Conservation (phyloP, 2,888 invertebrate genomes). For the Malthinus seriepunctatus region DNA sequence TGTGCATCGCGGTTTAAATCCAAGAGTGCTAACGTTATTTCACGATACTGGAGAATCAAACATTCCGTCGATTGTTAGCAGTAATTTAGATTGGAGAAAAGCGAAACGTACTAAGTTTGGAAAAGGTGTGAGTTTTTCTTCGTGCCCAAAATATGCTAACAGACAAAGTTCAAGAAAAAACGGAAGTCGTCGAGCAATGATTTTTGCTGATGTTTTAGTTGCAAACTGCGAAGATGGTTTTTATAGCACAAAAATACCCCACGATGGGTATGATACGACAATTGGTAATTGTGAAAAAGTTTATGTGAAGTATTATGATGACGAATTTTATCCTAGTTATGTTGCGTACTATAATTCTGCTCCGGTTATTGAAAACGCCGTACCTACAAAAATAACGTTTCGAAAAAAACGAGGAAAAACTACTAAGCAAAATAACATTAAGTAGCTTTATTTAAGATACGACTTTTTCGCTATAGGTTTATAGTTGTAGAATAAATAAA, state of each 20-base stretch:
- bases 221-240: conserved; percentile 31
- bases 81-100: conserved; percentile 45
- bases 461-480: too few relatives aligned
- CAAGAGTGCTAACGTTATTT: conserved; percentile 29
- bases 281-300: conserved; percentile 39
- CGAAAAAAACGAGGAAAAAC: too few relatives aligned
- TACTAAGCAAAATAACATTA: too few relatives aligned
- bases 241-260: neutral
- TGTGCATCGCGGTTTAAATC: conserved; percentile 24
- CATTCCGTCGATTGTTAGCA: conserved; percentile 38
- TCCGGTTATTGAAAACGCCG: too few relatives aligned
- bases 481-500: too few relatives aligned
- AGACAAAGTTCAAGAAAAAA: conserved; percentile 36
- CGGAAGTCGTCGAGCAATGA: conserved; percentile 41
- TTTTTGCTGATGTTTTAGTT: conserved; percentile 44
- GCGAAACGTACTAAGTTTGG: conserved; percentile 40
- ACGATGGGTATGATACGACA: conserved; percentile 43
- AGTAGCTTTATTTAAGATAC: too few relatives aligned
- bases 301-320: conserved; percentile 49
- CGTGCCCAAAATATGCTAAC: conserved; percentile 38
- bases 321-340: conserved; percentile 49
- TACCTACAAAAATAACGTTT: too few relatives aligned
- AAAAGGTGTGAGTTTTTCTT: conserved; percentile 45
- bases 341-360: conserved; percentile 38
- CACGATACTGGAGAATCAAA: conserved; percentile 42